phyloP scores from a whole-genome alignment of 2,888 invertebrate species.

The Cephus pulcher region DNA sequence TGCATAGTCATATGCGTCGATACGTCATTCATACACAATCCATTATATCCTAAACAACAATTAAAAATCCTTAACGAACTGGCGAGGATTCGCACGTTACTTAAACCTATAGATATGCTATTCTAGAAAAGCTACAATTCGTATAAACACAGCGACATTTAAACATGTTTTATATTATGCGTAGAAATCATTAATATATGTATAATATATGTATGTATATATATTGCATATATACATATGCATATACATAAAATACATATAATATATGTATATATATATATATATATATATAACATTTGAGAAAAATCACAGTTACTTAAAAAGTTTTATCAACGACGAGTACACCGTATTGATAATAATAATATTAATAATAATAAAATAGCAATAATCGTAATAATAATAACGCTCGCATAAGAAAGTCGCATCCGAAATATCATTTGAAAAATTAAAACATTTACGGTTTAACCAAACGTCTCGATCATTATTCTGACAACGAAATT shows the following conservation, averaged over 20 bases:
- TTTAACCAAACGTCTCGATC: background rate
- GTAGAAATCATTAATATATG: slow-evolving; percentile 53
- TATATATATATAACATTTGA: slow-evolving; percentile 53
- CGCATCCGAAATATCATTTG: background rate
- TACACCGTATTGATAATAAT: background rate
- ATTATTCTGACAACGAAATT: background rate
- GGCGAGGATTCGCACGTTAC: slow-evolving; percentile 29
- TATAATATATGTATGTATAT: slow-evolving; percentile 42
- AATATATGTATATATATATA: slow-evolving; percentile 27
- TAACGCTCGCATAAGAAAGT: background rate
- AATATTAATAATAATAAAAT: background rate
- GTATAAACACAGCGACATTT: slow-evolving; percentile 54
- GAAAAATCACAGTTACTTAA: slow-evolving; percentile 64
- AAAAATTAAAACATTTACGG: background rate
- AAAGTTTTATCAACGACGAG: slow-evolving; percentile 34
- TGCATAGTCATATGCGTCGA: background rate
- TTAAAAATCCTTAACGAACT: background rate
- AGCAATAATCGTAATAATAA: slow-evolving; percentile 3
- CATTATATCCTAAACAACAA: slow-evolving; percentile 7
- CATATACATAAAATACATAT: slow-evolving; percentile 43
- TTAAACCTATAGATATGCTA: slow-evolving; percentile 57
- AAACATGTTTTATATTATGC: slow-evolving; percentile 55
- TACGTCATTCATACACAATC: background rate
- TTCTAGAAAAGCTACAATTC: slow-evolving; percentile 48
- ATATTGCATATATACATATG: slow-evolving; percentile 42